Evolutionary conservation across 2,888 invertebrate species (phyloP).

Genomic region (Oxystoma pomonae): DNA sequence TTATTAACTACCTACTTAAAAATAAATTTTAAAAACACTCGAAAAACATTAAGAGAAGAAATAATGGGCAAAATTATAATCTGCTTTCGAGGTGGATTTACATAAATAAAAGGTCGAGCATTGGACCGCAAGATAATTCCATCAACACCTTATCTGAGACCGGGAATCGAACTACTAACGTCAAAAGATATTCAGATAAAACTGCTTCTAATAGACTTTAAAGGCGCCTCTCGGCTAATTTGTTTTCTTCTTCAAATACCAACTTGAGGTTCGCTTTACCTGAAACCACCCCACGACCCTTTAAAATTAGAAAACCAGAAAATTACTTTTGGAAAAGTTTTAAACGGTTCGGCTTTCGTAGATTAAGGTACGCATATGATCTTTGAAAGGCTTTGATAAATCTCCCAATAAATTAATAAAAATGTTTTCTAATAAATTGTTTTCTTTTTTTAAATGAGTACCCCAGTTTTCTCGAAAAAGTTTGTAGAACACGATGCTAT

Average conservation of each 20-base stretch:
- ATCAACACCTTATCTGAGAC: slow-evolving; percentile 12
- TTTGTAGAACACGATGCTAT: no score
- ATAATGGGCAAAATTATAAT: background rate
- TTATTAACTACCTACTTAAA: background rate
- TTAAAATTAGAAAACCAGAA: no score
- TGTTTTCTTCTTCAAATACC: slow-evolving; percentile 20
- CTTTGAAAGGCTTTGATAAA: no score
- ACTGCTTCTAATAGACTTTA: slow-evolving; percentile 16
- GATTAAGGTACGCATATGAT: no score
- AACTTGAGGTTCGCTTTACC: slow-evolving; percentile 7
- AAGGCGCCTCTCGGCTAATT: slow-evolving; percentile 25
- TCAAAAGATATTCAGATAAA: slow-evolving; percentile 3
- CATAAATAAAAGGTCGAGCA: background rate
- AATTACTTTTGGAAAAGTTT: no score
- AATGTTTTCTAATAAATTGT: no score
- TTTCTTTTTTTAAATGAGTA: no score
- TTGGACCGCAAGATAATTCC: slow-evolving; percentile 7
- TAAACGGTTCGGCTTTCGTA: no score
- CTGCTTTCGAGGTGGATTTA: background rate
- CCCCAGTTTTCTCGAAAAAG: no score
- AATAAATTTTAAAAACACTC: background rate
- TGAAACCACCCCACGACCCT: no score
- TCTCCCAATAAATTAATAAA: no score
- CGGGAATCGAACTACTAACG: slow-evolving; percentile 13
- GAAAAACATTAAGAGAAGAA: background rate